Base-by-base conservation (phyloP, 64 coral and sea anemone species). In the Cladopsammia gracilis region DNA sequence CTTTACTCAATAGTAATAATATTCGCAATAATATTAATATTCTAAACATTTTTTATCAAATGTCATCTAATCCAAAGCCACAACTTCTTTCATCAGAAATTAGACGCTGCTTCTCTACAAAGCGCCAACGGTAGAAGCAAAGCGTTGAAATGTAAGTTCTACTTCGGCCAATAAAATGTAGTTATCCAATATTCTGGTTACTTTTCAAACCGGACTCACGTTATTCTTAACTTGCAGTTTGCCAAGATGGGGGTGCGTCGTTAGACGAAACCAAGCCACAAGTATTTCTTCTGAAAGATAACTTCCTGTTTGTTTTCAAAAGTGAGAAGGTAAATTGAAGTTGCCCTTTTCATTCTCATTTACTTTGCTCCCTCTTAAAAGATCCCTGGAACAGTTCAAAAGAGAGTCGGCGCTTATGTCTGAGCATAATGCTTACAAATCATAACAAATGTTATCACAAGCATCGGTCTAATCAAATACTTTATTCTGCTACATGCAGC, bases 241-340 rank as follows among this genome's bases (percentile, higher is more conserved):
- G 58, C 18, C 34, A 62, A 6, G 58, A 64, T 45, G 78, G 78
- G 16, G 78, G 57, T 62, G 25, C 6, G 12, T 64, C 57, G 20
- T 82, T 60, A 64, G 57, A 62, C 16, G 78, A 64, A 64, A 82
- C 78, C 16, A 20, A 56, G 15, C 34, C 78, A 7, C 57, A 64
- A 62, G 42, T 82, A 12, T 82, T 82, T 64, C 15, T 82, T 3
- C 15, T 82, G 13, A 82, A 82, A 46, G 78, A 82, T 58, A 82
- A 82, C 25, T 82, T 82, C 43, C 62, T 82, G 15, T 82, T 82
- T 64, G 58, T 82, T 45, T 82, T 82, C 42, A 43, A 82, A n/a
- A 62, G 25, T 24, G 78, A 82, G 25, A 64, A 82, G 58, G 78
- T 82, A 82, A n/a, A 12, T 44, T n/a, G 45, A 75, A 6, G 6